Evolutionary conservation across 2,888 invertebrate species (phyloP).

Genomic region (Drosophila subsilvestris): DNA sequence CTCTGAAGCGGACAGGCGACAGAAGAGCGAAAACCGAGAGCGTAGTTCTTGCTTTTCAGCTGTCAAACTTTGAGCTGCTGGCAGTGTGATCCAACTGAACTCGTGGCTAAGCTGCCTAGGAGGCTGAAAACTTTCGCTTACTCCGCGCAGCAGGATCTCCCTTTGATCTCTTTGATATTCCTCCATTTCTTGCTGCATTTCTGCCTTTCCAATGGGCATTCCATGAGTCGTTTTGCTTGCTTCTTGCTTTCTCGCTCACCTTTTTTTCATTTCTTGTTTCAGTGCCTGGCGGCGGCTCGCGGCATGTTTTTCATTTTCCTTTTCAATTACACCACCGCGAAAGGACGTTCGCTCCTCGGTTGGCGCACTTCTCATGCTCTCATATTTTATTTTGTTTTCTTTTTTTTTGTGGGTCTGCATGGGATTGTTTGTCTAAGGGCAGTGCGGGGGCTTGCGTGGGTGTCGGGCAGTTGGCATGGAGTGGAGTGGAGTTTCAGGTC

Average conservation of each 20-base stretch:
- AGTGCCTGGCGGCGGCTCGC: constrained; percentile 49
- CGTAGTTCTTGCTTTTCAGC: no score
- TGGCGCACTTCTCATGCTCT: constrained; percentile 68
- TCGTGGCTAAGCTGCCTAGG: no score
- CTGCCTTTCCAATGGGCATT: constrained; percentile 6
- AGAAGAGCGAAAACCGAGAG: no score
- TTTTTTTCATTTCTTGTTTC: constrained; percentile 51
- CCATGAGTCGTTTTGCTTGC: constrained; percentile 1
- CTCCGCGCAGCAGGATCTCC: no score
- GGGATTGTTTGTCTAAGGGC: constrained; percentile 58
- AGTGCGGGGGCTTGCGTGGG: neutral
- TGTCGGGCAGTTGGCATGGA: neutral
- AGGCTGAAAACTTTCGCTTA: no score
- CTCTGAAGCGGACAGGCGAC: no score
- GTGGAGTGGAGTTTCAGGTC: constrained; percentile 2
- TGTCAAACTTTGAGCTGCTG: no score
- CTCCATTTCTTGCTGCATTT: no score
- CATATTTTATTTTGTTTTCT: constrained; percentile 19
- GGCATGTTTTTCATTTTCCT: constrained; percentile 72
- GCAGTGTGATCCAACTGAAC: no score
- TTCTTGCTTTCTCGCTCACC: constrained; percentile 13
- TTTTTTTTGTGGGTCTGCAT: constrained; percentile 39
- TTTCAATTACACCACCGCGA: constrained; percentile 68
- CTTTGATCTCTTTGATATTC: neutral
- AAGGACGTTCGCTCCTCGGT: constrained; percentile 56